Conservation (phyloP, 2,797 vertebrate species). For the Ctenopoma multispine region DNA sequence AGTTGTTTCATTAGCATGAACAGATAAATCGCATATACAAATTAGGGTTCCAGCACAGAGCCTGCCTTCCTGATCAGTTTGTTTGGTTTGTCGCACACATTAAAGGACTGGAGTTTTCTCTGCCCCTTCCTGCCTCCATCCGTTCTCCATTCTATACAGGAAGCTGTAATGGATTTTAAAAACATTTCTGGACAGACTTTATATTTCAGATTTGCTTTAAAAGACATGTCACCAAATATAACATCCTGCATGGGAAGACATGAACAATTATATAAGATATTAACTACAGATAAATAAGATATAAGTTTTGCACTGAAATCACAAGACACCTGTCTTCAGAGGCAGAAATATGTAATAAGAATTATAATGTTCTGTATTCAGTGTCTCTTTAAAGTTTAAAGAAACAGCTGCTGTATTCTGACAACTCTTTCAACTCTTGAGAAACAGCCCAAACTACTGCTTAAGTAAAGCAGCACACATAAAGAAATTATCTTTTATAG, state of each 20-base stretch:
- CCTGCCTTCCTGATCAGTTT: too few relatives aligned
- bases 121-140: not conserved
- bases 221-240: not conserved
- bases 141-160: slow-evolving; percentile 24
- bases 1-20: not conserved
- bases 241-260: not conserved
- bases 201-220: slow-evolving; percentile 6
- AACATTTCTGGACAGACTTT: not conserved
- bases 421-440: too few relatives aligned
- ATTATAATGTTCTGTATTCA: too few relatives aligned
- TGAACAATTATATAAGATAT: too few relatives aligned
- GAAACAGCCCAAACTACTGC: slow-evolving; percentile 14
- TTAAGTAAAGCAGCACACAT: slow-evolving; percentile 30
- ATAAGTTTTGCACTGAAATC: not conserved
- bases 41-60: too few relatives aligned
- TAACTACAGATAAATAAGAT: not conserved
- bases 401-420: slow-evolving; percentile 10
- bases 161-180: slow-evolving; percentile 6
- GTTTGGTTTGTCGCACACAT: too few relatives aligned
- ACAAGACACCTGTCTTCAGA: too few relatives aligned
- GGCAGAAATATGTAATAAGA: too few relatives aligned
- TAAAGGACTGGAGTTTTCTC: too few relatives aligned
- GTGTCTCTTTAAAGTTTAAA: slow-evolving; percentile 17
- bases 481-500: slow-evolving; percentile 43
- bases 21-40: not conserved